Percentiles rank a stretch among this genome's conserved stretches.
Conservation (phyloP, 2,888 invertebrate species). For the Ennomos fuscantarius region DNA sequence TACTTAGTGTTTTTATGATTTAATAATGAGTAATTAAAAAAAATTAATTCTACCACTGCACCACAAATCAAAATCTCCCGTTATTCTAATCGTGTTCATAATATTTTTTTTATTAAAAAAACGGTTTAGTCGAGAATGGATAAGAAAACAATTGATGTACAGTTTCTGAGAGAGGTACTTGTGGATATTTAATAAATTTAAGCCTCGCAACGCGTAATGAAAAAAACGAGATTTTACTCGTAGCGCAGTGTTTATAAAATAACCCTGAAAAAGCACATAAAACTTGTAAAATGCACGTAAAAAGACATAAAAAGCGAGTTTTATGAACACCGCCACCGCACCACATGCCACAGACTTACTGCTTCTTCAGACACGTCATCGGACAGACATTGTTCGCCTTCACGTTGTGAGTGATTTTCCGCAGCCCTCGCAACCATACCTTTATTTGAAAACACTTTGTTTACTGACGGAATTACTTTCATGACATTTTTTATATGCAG, state of each 20-base stretch:
- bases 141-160: too few species aligned
- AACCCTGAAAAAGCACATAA: slow-evolving; percentile 8
- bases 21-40: neutral
- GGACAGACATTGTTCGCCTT: slow-evolving; percentile 99
- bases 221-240: neutral
- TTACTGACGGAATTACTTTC: too few species aligned
- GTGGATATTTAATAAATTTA: too few species aligned
- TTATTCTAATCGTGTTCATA: neutral
- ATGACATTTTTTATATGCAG: too few species aligned
- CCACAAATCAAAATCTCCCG: neutral
- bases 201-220: too few species aligned
- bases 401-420: slow-evolving; percentile 98
- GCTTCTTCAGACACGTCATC: slow-evolving; percentile 99
- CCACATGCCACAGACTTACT: slow-evolving; percentile 90
- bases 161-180: too few species aligned
- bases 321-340: slow-evolving; percentile 5
- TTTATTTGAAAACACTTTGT: slow-evolving; percentile 65
- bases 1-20: too few species aligned
- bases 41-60: neutral
- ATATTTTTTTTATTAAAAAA: too few species aligned
- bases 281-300: slow-evolving; percentile 8
- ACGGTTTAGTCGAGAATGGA: too few species aligned
- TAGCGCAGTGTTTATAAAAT: neutral
- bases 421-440: slow-evolving; percentile 98
- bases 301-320: neutral